These are phyloP conservation scores for Sapajus apella DNA, from an alignment of 2,113 vertebrate species.

Conservation along the genomic window DNA sequence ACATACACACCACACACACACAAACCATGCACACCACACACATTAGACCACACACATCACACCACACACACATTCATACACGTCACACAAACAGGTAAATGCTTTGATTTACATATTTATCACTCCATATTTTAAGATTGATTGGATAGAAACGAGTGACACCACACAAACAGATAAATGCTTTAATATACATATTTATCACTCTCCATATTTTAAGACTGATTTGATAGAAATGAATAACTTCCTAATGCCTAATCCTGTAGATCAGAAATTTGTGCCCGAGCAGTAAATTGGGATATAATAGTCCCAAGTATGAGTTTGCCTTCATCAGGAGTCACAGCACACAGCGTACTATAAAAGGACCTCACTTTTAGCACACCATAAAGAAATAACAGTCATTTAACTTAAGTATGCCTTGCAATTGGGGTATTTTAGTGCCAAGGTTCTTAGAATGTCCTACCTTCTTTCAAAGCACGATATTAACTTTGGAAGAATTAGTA, in stretches of 20 bases:
- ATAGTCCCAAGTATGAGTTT: conserved; percentile 63
- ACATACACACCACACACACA: not conserved
- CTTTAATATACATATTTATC: not conserved
- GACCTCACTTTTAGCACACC: not conserved
- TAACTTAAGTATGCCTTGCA: not conserved
- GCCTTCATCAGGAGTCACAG: conserved; percentile 32
- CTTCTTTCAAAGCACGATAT: not conserved
- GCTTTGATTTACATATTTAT: not conserved
- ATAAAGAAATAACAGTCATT: conserved; percentile 66
- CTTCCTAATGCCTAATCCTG: conserved; percentile 57
- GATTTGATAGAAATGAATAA: conserved; percentile 73
- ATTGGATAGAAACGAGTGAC: conserved; percentile 63
- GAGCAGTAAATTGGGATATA: conserved; percentile 65
- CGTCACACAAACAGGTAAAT: not conserved
- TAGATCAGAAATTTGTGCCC: conserved; percentile 59
- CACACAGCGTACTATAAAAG: conserved; percentile 51
- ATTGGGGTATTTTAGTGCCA: not conserved
- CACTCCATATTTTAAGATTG: not conserved
- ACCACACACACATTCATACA: not conserved
- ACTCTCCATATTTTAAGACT: not conserved
- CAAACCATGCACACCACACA: not conserved
- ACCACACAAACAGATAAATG: not conserved
- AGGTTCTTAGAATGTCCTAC: not conserved
- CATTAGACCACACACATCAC: not conserved
- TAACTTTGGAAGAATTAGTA: not conserved